A percentile compares a stretch with the other conserved stretches of the same genome.
These are phyloP conservation scores for Brachionus sp. DNA, from an alignment of 1,140 invertebrate species.

Conservation along the genomic window DNA sequence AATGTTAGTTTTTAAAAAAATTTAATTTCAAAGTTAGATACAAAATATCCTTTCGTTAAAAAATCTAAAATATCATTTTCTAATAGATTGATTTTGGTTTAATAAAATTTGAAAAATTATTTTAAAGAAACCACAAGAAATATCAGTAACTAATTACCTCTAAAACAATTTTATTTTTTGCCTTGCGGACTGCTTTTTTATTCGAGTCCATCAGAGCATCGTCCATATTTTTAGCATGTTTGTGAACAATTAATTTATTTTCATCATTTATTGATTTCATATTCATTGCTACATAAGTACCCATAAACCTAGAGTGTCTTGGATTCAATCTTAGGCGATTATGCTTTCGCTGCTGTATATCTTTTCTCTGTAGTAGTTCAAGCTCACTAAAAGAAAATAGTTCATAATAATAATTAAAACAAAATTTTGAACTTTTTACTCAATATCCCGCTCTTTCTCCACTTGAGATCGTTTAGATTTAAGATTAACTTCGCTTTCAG, in stretches of 20 bases:
- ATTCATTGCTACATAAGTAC: conserved; percentile 24
- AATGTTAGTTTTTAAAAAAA: too few species aligned
- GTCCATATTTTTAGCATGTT: conserved; percentile 28
- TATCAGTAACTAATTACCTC: too few species aligned
- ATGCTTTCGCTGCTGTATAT: conserved; percentile 24
- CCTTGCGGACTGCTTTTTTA: conserved; percentile 2
- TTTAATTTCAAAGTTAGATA: too few species aligned
- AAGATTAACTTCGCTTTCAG: conserved; percentile 31
- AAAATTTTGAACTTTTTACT: not conserved
- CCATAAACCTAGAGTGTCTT: conserved; percentile 44
- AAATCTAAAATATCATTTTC: too few species aligned
- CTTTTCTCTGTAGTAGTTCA: not conserved
- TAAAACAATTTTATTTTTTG: conserved; percentile 37
- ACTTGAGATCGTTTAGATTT: conserved; percentile 25
- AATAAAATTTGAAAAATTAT: too few species aligned
- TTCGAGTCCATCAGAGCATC: not conserved
- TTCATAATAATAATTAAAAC: not conserved
- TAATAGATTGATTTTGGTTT: too few species aligned
- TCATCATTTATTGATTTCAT: conserved; percentile 45
- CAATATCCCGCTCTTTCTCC: conserved; percentile 24
- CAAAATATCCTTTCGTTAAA: too few species aligned
- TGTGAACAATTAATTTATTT: conserved; percentile 44
- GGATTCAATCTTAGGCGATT: conserved; percentile 21
- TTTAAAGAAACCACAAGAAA: too few species aligned
- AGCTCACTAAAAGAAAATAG: not conserved